A percentile compares a stretch with the other conserved stretches of the same genome.
These are phyloP conservation scores for Lethrus apterus DNA, from an alignment of 1,140 invertebrate species.

Conservation along the genomic window DNA sequence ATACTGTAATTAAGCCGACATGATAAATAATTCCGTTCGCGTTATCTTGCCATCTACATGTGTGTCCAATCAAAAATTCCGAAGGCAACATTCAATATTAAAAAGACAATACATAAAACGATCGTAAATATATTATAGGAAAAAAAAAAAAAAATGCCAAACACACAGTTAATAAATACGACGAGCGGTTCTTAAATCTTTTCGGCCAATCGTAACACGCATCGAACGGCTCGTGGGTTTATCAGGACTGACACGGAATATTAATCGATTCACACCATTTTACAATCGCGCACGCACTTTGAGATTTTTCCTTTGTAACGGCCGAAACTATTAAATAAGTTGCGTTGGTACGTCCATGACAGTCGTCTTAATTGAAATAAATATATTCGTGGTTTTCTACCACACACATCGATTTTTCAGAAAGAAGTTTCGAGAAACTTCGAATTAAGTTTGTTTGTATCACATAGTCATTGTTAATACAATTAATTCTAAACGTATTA, in stretches of 20 bases:
- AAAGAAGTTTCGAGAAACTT: too few relatives aligned
- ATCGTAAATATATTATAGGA: constrained; percentile 1
- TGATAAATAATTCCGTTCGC: constrained; percentile 7
- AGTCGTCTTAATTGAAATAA: too few relatives aligned
- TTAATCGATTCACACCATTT: constrained; percentile 8
- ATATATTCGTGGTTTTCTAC: too few relatives aligned
- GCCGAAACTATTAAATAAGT: too few relatives aligned
- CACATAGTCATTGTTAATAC: too few relatives aligned
- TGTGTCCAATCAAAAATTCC: constrained; percentile 12
- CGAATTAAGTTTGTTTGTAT: too few relatives aligned
- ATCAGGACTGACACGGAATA: constrained; percentile 2
- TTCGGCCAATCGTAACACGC: constrained; percentile 7
- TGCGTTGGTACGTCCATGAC: too few relatives aligned
- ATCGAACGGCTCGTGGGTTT: constrained; percentile 2
- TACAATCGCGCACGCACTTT: constrained; percentile 2
- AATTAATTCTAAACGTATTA: too few relatives aligned
- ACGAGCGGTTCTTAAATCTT: constrained; percentile 1
- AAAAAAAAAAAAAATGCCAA: background rate
- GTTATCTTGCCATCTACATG: constrained; percentile 9
- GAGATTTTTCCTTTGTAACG: too few relatives aligned
- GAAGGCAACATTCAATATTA: background rate
- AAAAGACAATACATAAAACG: constrained; percentile 11
- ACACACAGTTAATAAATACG: background rate
- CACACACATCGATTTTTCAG: too few relatives aligned
- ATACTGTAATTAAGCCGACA: background rate